Base-by-base conservation (phyloP, 2,888 invertebrate genomes). In the Lasioglossum villosulum region DNA sequence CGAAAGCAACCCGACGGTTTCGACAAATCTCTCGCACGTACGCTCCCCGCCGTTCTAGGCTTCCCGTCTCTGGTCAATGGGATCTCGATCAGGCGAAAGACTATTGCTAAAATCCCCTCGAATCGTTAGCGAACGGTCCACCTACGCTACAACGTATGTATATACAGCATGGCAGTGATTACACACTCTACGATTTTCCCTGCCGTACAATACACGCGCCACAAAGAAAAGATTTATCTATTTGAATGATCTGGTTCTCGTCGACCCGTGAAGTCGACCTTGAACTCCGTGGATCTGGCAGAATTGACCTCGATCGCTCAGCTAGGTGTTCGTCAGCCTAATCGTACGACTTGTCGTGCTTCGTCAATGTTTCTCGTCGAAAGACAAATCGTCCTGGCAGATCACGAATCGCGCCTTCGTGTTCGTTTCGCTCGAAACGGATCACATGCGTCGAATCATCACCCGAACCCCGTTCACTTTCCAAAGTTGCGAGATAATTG, bases 91-190 rank as follows among this genome's bases (percentile, higher is more conserved):
- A 77, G 85, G 82, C 83, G 66, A 68, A 56, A 39, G 52, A 74
- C 85, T 88, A 88, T 80, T 81, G 88, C 86, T 86, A 84, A 79
- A 75, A 77, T 78, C 77, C 56, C 75, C 78, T 83, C 83, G 86
- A 80, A 84, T 73, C 72, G 83, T 88, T 81, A 81, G 79, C 83
- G 77, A 90, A 89, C 86, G 88, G 71, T 88, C 90, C 83, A 91
- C 86, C 91, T 93, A 92, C 90, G 89, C 92, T 93, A 93, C 90
- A 70, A 70, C 70, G 70, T 90, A 93, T 92, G 86, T 93, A 93
- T 93, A 89, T 94, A 93, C 93, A 94, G 92, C 93, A 94, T 94
- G 94, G 94, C 94, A 95, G 94, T 95, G 95, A 93, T 92, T 92
- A 93, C 89, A 93, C 91, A 92, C 91, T 91, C 92, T 92, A 93